These are phyloP conservation scores for Sakesphorus luctuosus DNA, from an alignment of 2,113 vertebrate species.

Conservation along the genomic window DNA sequence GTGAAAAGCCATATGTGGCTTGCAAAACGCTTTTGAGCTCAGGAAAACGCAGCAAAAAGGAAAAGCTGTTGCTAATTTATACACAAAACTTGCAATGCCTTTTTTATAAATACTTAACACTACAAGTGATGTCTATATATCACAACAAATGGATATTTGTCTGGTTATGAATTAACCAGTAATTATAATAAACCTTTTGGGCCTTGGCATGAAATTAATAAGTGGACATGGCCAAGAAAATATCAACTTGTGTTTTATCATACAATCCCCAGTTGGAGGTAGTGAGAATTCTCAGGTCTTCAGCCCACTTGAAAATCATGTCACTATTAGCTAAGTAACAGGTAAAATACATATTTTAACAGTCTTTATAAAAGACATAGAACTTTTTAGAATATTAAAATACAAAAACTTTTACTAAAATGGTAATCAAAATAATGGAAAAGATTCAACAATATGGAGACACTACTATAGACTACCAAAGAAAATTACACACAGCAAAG, in stretches of 20 bases:
- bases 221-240: background rate
- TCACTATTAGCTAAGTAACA: background rate
- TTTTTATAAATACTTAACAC: background rate
- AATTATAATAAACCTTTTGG: background rate
- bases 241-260: background rate
- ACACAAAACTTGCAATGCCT: background rate
- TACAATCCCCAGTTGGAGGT: background rate
- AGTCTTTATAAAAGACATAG: background rate
- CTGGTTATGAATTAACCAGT: background rate
- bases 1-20: background rate
- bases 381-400: background rate
- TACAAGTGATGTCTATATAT: background rate
- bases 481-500: background rate
- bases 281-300: background rate
- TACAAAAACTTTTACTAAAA: background rate
- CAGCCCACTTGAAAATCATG: background rate
- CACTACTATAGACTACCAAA: background rate
- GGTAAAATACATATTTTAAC: background rate
- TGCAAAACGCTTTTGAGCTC: background rate
- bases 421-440: background rate
- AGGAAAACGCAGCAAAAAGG: background rate
- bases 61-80: background rate
- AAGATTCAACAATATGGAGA: background rate
- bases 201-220: background rate
- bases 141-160: background rate